Percentiles rank a stretch among this genome's conserved stretches.
Evolutionary conservation across 2,888 invertebrate genomes (phyloP).

Genomic region (Pogonocherus hispidulus): DNA sequence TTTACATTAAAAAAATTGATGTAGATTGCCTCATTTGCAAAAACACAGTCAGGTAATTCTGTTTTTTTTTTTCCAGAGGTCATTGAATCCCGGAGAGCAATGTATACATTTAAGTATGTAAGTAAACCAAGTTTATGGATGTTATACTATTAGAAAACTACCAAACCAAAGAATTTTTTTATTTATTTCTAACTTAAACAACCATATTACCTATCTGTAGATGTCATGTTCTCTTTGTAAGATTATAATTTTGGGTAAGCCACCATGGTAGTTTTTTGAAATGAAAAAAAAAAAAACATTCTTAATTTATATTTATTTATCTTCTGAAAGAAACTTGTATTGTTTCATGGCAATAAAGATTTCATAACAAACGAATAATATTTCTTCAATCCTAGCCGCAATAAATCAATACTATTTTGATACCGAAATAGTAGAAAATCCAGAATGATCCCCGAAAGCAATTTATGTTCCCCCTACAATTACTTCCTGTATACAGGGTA

Average conservation of each 20-base stretch:
- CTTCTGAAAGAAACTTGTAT: background rate
- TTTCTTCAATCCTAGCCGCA: background rate
- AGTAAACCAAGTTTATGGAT: slow-evolving; percentile 13
- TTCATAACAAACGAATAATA: background rate
- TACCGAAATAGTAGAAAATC: no score
- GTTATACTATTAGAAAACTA: slow-evolving; percentile 24
- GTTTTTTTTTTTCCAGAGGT: slow-evolving; percentile 27
- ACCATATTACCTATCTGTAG: slow-evolving; percentile 8
- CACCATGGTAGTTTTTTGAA: slow-evolving; percentile 23
- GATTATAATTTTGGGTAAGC: slow-evolving; percentile 9
- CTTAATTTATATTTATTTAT: slow-evolving; percentile 20
- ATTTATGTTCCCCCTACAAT: no score
- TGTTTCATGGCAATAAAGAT: slow-evolving; percentile 31
- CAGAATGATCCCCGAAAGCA: no score
- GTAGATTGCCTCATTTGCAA: no score
- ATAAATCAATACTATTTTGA: no score
- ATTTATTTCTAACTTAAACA: slow-evolving; percentile 18
- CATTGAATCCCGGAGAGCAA: slow-evolving; percentile 29
- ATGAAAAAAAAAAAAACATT: background rate
- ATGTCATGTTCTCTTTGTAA: slow-evolving; percentile 4
- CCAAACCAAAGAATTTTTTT: slow-evolving; percentile 37
- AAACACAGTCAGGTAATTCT: no score
- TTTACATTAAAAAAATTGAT: no score
- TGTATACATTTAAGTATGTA: slow-evolving; percentile 30
- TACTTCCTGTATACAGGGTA: no score